phyloP scores from a whole-genome alignment of 2,888 invertebrate genomes.

The Amiota mariae region DNA sequence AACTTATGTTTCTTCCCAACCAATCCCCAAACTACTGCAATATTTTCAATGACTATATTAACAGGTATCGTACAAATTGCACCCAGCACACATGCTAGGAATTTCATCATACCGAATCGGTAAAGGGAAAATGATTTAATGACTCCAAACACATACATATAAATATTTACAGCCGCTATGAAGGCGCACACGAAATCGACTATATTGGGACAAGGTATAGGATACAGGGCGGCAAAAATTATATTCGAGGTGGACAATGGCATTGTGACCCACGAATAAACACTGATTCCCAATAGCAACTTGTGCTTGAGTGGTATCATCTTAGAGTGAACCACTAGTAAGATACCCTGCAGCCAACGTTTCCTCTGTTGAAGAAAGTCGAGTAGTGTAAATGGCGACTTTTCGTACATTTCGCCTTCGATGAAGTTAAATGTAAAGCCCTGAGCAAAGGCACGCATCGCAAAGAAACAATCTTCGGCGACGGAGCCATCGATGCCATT shows the following conservation, averaged over 20 bases:
- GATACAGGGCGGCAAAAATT: slow-evolving; percentile 86
- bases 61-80: slow-evolving; percentile 93
- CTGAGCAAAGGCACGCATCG: slow-evolving; percentile 93
- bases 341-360: slow-evolving; percentile 94
- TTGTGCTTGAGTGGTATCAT: slow-evolving; percentile 86
- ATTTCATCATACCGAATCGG: slow-evolving; percentile 86
- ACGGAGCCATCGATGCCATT: slow-evolving; percentile 97
- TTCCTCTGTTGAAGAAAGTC: slow-evolving; percentile 97
- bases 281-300: slow-evolving; percentile 87
- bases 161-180: slow-evolving; percentile 93
- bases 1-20: slow-evolving; percentile 96
- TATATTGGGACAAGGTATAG: slow-evolving; percentile 87
- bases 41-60: slow-evolving; percentile 94
- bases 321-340: slow-evolving; percentile 90
- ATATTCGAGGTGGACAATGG: slow-evolving; percentile 94
- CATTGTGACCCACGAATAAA: slow-evolving; percentile 97
- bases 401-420: slow-evolving; percentile 99
- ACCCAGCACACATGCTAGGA: slow-evolving; percentile 86
- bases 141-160: slow-evolving; percentile 99
- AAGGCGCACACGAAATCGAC: slow-evolving; percentile 92
- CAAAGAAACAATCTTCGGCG: slow-evolving; percentile 98
- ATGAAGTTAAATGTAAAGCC: slow-evolving; percentile 96
- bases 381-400: slow-evolving; percentile 94
- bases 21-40: slow-evolving; percentile 95
- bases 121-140: slow-evolving; percentile 94